These are phyloP conservation scores for Scatophagus argus DNA, from an alignment of 2,113 vertebrate genomes.

Conservation along the genomic window DNA sequence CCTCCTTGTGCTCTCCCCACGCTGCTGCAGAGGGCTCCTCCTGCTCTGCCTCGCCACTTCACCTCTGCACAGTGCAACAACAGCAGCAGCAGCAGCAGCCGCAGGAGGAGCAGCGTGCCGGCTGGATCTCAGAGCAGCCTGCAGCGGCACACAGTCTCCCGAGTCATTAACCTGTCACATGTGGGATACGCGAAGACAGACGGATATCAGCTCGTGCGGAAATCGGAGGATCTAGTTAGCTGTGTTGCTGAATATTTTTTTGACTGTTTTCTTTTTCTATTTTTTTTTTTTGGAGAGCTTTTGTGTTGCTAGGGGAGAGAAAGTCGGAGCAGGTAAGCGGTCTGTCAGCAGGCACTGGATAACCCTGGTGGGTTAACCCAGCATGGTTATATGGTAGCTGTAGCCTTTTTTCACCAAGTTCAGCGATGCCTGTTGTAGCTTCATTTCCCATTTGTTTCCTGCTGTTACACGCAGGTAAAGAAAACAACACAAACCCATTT, in stretches of 20 bases:
- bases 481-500: background rate
- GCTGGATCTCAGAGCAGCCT: constrained; percentile 9
- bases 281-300: constrained; percentile 16
- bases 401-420: background rate
- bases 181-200: constrained; percentile 18
- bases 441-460: background rate
- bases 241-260: constrained; percentile 11
- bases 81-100: constrained; percentile 25
- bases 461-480: background rate
- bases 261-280: background rate
- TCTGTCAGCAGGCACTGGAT: constrained; percentile 32
- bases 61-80: constrained; percentile 71
- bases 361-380: constrained; percentile 56
- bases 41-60: constrained; percentile 58
- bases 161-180: constrained; percentile 40
- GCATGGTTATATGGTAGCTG: background rate
- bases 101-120: background rate
- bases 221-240: background rate
- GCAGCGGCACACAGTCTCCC: constrained; percentile 6
- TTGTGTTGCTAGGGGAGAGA: constrained; percentile 72
- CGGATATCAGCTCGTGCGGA: constrained; percentile 12
- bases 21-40: constrained; percentile 64
- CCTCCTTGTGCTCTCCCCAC: constrained; percentile 61
- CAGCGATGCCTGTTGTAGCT: background rate
- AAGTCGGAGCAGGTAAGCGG: constrained; percentile 78